phyloP scores from a whole-genome alignment of 2,113 vertebrate species.

The Channa maculata region DNA sequence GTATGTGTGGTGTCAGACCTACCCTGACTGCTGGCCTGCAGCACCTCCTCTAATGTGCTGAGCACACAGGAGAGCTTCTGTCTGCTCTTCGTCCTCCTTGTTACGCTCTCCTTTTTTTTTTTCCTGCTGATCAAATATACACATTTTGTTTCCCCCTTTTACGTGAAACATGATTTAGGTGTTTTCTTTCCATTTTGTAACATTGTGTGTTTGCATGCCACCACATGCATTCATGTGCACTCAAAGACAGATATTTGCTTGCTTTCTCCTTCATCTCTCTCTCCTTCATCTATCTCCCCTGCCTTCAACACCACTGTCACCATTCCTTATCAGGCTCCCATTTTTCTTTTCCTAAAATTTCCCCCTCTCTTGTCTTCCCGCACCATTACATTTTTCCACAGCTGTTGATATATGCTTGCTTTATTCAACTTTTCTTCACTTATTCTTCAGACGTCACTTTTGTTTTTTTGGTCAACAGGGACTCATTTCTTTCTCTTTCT shows the following conservation, averaged over 20 bases:
- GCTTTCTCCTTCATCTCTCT: neutral
- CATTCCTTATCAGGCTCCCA: conserved; percentile 15
- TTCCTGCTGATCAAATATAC: conserved; percentile 13
- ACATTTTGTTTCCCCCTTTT: neutral
- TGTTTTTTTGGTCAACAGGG: neutral
- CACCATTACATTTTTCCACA: conserved; percentile 35
- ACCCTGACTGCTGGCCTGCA: conserved; percentile 25
- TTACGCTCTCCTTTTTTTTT: conserved; percentile 22
- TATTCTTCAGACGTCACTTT: conserved; percentile 33
- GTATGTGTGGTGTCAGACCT: conserved; percentile 31
- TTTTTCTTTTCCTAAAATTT: conserved; percentile 35
- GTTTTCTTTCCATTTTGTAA: too few relatives aligned
- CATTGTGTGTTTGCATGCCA: neutral
- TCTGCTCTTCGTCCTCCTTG: conserved; percentile 34
- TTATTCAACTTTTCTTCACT: conserved; percentile 58
- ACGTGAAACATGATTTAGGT: too few relatives aligned
- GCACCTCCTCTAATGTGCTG: conserved; percentile 62
- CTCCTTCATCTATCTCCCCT: conserved; percentile 7
- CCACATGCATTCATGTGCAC: neutral
- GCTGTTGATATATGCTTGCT: conserved; percentile 22
- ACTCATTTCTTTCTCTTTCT: conserved; percentile 27
- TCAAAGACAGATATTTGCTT: neutral
- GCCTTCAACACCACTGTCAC: conserved; percentile 3
- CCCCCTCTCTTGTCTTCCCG: conserved; percentile 10
- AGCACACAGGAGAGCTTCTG: conserved; percentile 57